Conservation (phyloP, 2,113 vertebrate genomes). For the Ciconia stormi region DNA sequence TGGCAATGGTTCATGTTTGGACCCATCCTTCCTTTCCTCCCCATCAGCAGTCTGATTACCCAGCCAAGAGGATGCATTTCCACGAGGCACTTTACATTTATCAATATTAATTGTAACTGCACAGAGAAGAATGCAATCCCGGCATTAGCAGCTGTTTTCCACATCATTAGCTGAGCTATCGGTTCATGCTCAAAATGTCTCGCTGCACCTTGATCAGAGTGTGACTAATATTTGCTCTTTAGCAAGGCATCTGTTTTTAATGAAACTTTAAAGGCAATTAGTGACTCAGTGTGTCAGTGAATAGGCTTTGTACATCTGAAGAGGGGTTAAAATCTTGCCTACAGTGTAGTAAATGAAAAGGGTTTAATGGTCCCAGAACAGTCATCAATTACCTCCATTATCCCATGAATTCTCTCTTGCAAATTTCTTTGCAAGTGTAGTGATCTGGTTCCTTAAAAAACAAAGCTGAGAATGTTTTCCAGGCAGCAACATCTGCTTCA, state of each 20-base stretch:
- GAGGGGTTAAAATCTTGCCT: conserved; percentile 37
- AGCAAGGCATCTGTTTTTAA: conserved; percentile 52
- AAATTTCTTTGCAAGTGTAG: conserved; percentile 27
- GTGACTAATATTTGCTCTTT: conserved; percentile 59
- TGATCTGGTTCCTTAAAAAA: neutral
- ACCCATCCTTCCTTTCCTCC: neutral
- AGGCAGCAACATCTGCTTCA: conserved; percentile 13
- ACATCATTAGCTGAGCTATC: neutral
- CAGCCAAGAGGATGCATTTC: neutral
- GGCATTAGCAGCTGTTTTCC: neutral
- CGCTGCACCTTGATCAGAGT: conserved; percentile 26
- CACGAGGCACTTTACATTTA: neutral
- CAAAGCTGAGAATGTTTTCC: neutral
- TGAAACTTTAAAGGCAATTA: conserved; percentile 62
- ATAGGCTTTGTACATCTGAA: conserved; percentile 26
- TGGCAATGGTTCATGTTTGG: neutral
- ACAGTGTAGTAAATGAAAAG: conserved; percentile 16
- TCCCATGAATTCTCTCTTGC: neutral
- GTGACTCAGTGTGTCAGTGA: conserved; percentile 57
- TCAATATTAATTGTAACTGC: neutral
- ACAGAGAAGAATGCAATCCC: neutral
- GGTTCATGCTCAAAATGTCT: neutral
- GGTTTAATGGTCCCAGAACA: neutral
- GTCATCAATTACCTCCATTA: conserved; percentile 42
- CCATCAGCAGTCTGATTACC: neutral